These are phyloP conservation scores for Acheta domesticus DNA, from an alignment of 2,888 invertebrate species.

Conservation along the genomic window DNA sequence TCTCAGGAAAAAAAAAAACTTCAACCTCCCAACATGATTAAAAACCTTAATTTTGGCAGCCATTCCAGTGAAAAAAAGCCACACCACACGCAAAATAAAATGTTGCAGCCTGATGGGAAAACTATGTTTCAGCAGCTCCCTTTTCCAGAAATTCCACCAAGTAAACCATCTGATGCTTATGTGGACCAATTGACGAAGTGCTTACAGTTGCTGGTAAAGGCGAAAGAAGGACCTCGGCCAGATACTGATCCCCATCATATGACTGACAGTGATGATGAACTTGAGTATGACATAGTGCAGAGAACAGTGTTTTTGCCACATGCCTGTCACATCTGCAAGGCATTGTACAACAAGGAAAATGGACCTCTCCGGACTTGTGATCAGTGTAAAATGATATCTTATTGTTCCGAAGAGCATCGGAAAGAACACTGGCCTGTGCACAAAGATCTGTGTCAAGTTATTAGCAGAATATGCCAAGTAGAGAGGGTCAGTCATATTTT, in stretches of 20 bases:
- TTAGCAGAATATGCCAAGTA: constrained; percentile 56
- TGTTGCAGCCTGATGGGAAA: neutral
- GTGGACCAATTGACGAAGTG: constrained; percentile 7
- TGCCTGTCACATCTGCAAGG: constrained; percentile 56
- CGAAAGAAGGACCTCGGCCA: neutral
- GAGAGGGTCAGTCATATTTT: constrained; percentile 52
- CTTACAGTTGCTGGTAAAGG: neutral
- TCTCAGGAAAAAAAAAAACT: constrained; percentile 7
- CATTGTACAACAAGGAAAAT: constrained; percentile 48
- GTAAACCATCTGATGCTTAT: neutral
- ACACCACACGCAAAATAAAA: constrained; percentile 2
- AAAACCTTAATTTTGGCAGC: constrained; percentile 1
- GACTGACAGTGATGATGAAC: constrained; percentile 50
- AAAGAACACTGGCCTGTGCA: constrained; percentile 58
- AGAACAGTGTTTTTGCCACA: constrained; percentile 61
- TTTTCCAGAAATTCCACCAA: neutral
- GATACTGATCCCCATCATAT: neutral
- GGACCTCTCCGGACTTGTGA: constrained; percentile 47
- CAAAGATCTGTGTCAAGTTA: constrained; percentile 58
- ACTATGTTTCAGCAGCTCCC: neutral
- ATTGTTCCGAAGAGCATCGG: constrained; percentile 61
- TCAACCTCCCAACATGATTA: neutral
- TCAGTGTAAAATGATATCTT: constrained; percentile 60
- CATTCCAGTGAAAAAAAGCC: constrained; percentile 10
- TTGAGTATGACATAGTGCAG: constrained; percentile 63